Evolutionary conservation across 2,797 vertebrate species (phyloP), one percentile per base, ranked within the genome.

Genomic region (Antrozous pallidus): DNA sequence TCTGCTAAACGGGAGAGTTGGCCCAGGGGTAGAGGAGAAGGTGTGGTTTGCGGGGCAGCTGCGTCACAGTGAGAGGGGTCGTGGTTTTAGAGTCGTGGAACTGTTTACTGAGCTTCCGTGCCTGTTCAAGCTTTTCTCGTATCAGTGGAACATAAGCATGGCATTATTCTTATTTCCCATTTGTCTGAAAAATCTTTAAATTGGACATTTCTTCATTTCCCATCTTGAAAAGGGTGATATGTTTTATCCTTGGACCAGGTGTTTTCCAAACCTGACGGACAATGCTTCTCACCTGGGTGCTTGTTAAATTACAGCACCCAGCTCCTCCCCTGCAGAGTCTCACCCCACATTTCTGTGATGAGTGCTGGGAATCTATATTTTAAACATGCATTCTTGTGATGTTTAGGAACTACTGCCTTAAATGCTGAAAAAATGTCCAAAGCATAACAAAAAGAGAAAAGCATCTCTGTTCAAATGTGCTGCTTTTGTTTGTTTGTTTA

Each of bases 401-500:
- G 26, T n/a, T 36, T 91, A 88, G 45, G 61, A 75, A 85, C 65
- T 82, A 38, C 22, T 45, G 12, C 33, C 12, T 94, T 81, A 42
- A 16, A 5, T 79, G 36, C 63, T 74, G 22, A 69, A 70, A 79
- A 93, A 91, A 47, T 58, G 31, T 40, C n/a, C 8, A 71, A 69
- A 91, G 26, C 11, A 54, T 84, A 78, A 61, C 33, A 93, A 56
- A 81, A 78, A 70, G 73, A 77, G 38, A 93, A 84, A 80, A 80
- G 6, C 42, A 49, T 70, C 45, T 91, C 24, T 87, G 58, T 92
- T 90, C 69, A 70, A 54, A 61, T 79, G n/a, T 11, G 69, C 13
- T 81, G 2, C n/a, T 88, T 78, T 67, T n/a, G n/a, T n/a, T n/a
- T n/a, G n/a, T n/a, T n/a, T n/a, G n/a, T 75, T 79, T 69, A 47